A percentile compares a stretch with the other conserved stretches of the same genome.
These are phyloP conservation scores for Desmophyllum pertusum DNA, from an alignment of 92 coral and sea anemone species.

Conservation along the genomic window DNA sequence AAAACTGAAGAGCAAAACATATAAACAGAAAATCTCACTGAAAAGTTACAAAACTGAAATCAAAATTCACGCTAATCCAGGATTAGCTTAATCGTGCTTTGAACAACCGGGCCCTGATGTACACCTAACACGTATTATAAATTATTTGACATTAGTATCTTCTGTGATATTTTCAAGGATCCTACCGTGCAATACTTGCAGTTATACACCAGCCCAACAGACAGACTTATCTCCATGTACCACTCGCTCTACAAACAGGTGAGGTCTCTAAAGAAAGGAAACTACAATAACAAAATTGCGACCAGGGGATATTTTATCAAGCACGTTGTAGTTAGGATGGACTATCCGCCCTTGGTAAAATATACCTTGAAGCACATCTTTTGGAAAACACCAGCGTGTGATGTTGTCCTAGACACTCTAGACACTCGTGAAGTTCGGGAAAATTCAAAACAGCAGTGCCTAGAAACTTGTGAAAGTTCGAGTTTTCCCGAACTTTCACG, in stretches of 20 bases:
- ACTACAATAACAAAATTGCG: background rate
- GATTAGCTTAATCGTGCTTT: no score
- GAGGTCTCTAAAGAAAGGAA: background rate
- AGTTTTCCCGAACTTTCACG: no score
- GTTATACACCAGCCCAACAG: constrained; percentile 67
- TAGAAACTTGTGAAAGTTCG: no score
- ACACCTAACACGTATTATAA: no score
- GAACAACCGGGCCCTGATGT: no score
- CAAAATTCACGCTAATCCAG: no score
- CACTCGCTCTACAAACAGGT: constrained; percentile 73
- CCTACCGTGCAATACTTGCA: constrained; percentile 62
- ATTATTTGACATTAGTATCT: background rate
- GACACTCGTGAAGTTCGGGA: no score
- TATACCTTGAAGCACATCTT: background rate
- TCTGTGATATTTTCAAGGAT: constrained; percentile 45
- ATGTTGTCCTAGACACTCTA: background rate
- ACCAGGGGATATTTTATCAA: background rate
- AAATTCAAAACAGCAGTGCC: no score
- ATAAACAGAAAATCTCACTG: no score
- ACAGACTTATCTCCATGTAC: constrained; percentile 70
- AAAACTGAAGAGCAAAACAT: no score
- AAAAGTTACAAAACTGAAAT: no score
- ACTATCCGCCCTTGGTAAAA: background rate
- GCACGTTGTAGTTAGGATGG: background rate
- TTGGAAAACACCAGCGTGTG: background rate